A percentile compares a stretch with the other conserved stretches of the same genome.
Evolutionary conservation across 2,797 vertebrate species (phyloP).

Genomic region (Rhabdophis nuchalis): DNA sequence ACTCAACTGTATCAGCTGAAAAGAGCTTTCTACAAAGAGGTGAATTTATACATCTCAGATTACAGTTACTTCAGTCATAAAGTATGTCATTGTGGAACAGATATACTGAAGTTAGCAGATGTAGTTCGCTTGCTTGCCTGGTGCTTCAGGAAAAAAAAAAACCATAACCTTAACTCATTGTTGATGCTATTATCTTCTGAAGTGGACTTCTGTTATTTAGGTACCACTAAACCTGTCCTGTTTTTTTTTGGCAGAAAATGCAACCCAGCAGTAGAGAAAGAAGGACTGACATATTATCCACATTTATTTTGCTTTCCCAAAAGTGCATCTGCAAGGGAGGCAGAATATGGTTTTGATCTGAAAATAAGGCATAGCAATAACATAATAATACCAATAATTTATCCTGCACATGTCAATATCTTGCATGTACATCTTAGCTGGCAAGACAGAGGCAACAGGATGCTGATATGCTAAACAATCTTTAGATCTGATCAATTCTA

Average conservation of each 20-base stretch:
- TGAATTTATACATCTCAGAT: background rate
- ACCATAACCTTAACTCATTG: background rate
- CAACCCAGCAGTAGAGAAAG: background rate
- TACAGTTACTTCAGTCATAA: background rate
- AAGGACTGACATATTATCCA: background rate
- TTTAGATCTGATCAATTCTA: background rate
- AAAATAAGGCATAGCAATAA: constrained; percentile 30
- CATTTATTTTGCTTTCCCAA: background rate
- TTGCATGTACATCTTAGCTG: background rate
- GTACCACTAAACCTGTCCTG: background rate
- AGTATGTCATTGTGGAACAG: background rate
- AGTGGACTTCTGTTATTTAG: background rate
- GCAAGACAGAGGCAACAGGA: background rate
- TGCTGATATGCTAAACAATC: background rate
- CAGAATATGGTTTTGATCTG: constrained; percentile 35
- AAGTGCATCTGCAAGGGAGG: constrained; percentile 18
- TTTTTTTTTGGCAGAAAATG: background rate
- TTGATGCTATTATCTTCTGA: background rate
- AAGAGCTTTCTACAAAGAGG: background rate
- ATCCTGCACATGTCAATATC: background rate
- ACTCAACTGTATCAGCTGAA: background rate
- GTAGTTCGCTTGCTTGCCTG: background rate
- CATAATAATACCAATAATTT: background rate
- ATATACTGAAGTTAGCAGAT: background rate
- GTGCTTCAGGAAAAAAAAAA: background rate